phyloP scores from a whole-genome alignment of 1,140 invertebrate species.

The Euwallacea similis region DNA sequence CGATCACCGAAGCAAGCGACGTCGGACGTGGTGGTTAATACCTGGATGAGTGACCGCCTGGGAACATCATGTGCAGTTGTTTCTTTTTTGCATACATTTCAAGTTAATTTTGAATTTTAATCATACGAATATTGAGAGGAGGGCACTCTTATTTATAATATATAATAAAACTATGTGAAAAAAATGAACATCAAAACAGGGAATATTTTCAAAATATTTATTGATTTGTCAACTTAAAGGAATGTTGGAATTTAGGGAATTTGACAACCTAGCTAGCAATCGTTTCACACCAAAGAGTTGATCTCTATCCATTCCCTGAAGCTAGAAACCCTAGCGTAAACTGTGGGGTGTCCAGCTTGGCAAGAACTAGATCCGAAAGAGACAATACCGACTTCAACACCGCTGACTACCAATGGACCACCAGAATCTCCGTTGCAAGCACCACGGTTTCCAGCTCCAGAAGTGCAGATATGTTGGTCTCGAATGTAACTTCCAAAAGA shows the following conservation, averaged over 20 bases:
- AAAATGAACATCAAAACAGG: neutral
- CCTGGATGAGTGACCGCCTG: too few relatives aligned
- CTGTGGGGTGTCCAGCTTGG: conserved; percentile 19
- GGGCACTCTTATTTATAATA: neutral
- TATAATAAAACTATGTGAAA: neutral
- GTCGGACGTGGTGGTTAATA: too few relatives aligned
- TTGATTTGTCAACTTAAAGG: too few relatives aligned
- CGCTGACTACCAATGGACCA: conserved; percentile 31
- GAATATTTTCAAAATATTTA: too few relatives aligned
- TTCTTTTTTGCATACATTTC: too few relatives aligned
- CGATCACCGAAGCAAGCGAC: too few relatives aligned
- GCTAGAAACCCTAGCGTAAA: conserved; percentile 39
- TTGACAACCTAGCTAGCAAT: too few relatives aligned
- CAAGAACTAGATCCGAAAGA: conserved; percentile 33
- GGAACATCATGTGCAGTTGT: too few relatives aligned
- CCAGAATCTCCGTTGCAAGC: conserved; percentile 39
- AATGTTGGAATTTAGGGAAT: too few relatives aligned
- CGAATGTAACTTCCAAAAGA: conserved; percentile 8
- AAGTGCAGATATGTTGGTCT: conserved; percentile 34
- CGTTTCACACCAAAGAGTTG: neutral
- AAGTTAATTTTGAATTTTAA: neutral
- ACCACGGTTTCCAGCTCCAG: conserved; percentile 17
- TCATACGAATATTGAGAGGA: neutral
- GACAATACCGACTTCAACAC: conserved; percentile 34
- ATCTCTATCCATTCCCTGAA: conserved; percentile 32